Percentiles rank a stretch among this genome's conserved stretches.
These are phyloP conservation scores for Hydractinia echinata DNA, from an alignment of 30 jellyfish, hydroid and myxozoan species.

Conservation along the genomic window DNA sequence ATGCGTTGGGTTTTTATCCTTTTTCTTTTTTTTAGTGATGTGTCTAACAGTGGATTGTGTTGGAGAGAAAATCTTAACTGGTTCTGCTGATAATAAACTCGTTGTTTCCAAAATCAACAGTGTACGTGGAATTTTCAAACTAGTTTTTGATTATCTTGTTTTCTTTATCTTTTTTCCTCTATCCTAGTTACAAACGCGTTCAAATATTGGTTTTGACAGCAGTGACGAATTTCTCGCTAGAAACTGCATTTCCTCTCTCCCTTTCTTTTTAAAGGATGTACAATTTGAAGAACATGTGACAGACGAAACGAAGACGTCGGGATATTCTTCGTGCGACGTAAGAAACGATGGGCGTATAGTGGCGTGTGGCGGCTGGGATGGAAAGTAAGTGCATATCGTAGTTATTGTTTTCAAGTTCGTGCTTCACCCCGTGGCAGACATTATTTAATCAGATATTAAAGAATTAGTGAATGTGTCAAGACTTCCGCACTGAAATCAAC, in stretches of 20 bases:
- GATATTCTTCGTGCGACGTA: slow-evolving; percentile 38
- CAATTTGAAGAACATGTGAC: slow-evolving; percentile 9
- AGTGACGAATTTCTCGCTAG: too few relatives aligned
- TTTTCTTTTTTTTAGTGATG: slow-evolving; percentile 47
- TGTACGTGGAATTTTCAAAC: not conserved
- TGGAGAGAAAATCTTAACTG: slow-evolving; percentile 33
- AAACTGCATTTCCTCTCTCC: slow-evolving; percentile 13
- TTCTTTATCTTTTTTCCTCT: too few relatives aligned
- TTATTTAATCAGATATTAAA: not conserved
- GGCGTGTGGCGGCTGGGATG: slow-evolving; percentile 93
- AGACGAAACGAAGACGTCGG: slow-evolving; percentile 37
- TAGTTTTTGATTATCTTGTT: too few relatives aligned
- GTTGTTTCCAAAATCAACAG: slow-evolving; percentile 13
- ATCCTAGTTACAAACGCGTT: too few relatives aligned
- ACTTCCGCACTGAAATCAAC: too few relatives aligned
- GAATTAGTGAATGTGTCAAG: too few relatives aligned
- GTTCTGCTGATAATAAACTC: slow-evolving; percentile 50
- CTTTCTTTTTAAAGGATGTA: slow-evolving; percentile 18
- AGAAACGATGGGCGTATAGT: slow-evolving; percentile 50
- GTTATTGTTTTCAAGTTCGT: not conserved
- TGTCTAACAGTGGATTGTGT: slow-evolving; percentile 44
- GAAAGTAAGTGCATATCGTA: slow-evolving; percentile 49
- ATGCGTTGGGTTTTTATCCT: too few relatives aligned
- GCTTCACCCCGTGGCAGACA: not conserved
- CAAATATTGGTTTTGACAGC: too few relatives aligned